Conservation (phyloP, 1,140 invertebrate genomes). For the Diprion similis region DNA sequence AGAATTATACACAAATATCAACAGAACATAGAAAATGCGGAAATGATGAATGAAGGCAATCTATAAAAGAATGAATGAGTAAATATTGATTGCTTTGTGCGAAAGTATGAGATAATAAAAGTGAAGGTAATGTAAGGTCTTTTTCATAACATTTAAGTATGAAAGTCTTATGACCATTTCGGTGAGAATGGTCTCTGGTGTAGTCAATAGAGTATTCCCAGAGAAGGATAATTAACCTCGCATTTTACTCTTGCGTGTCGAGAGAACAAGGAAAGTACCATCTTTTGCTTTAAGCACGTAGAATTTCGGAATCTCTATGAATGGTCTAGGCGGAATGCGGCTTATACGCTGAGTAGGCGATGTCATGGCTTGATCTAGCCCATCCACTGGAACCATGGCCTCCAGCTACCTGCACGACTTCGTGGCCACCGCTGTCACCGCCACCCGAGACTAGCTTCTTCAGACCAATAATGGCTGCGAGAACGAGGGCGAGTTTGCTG, state of each 20-base stretch:
- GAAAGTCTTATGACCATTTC: background rate
- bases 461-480: slow-evolving; percentile 82
- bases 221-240: too few species aligned
- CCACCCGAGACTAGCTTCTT: slow-evolving; percentile 78
- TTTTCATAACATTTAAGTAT: background rate
- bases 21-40: background rate
- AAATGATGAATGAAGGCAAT: background rate
- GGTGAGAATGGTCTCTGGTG: background rate
- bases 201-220: too few species aligned
- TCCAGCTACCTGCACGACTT: slow-evolving; percentile 72
- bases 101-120: background rate
- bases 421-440: slow-evolving; percentile 70
- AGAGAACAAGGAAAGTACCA: background rate
- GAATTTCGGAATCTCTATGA: background rate
- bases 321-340: slow-evolving; percentile 41
- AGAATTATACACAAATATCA: background rate
- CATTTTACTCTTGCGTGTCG: too few species aligned
- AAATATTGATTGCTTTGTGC: too few species aligned
- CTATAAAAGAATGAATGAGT: too few species aligned
- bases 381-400: slow-evolving; percentile 65
- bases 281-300: background rate
- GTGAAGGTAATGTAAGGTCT: background rate
- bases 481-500: slow-evolving; percentile 79
- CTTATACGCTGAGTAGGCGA: slow-evolving; percentile 59
- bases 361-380: slow-evolving; percentile 57